Evolutionary conservation across 2,113 vertebrate species (phyloP).

Genomic region (Caloenas nicobarica): DNA sequence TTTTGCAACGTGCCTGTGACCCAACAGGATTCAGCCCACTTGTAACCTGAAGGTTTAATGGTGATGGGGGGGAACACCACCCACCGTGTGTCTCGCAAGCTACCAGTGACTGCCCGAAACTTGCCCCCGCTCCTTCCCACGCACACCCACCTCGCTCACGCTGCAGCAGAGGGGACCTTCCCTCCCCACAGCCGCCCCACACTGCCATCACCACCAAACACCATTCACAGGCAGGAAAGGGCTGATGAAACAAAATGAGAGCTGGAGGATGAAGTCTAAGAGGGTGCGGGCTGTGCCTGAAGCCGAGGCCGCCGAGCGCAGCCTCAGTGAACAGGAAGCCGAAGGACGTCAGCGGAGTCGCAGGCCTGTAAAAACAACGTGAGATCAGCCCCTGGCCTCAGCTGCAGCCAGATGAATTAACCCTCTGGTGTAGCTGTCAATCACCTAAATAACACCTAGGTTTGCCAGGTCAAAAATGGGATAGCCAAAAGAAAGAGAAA

Average conservation of each 20-base stretch:
- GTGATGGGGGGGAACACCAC: neutral
- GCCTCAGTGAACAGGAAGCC: conserved; percentile 17
- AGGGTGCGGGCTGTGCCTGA: neutral
- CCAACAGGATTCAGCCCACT: conserved; percentile 29
- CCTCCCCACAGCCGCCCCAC: fast-evolving
- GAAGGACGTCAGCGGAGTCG: neutral
- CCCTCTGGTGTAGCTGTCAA: neutral
- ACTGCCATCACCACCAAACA: neutral
- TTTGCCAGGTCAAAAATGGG: neutral
- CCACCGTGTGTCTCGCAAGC: neutral
- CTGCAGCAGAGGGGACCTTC: conserved; percentile 2
- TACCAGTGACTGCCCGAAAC: neutral
- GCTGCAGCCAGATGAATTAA: neutral
- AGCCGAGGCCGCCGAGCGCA: neutral
- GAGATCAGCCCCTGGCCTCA: neutral
- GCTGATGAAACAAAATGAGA: neutral
- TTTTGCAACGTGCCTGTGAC: neutral
- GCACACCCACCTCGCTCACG: neutral
- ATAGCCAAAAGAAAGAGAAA: neutral
- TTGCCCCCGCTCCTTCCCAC: neutral
- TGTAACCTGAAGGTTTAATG: neutral
- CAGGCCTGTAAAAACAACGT: neutral
- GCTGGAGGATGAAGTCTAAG: neutral
- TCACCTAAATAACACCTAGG: neutral
- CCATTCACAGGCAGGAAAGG: neutral